Evolutionary conservation across 2,113 vertebrate genomes (phyloP).

Genomic region (Promerops cafer): DNA sequence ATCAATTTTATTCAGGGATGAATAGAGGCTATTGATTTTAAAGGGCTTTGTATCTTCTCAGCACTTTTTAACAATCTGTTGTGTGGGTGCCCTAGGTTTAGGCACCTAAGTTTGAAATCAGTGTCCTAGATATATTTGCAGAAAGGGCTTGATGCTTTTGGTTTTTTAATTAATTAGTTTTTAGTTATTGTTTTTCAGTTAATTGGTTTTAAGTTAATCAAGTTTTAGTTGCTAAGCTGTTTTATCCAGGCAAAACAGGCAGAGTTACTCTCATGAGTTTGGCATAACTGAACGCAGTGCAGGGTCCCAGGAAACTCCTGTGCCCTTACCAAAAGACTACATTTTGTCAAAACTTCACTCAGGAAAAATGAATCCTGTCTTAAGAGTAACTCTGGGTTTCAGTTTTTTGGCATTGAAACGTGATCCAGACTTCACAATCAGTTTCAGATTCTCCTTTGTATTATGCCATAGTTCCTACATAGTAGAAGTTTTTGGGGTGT

Average conservation of each 20-base stretch:
- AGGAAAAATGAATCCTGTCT: neutral
- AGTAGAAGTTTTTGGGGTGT: neutral
- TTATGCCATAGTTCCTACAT: neutral
- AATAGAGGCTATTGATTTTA: slow-evolving; percentile 35
- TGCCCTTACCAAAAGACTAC: neutral
- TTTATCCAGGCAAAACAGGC: neutral
- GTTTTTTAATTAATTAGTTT: neutral
- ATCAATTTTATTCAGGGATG: slow-evolving; percentile 13
- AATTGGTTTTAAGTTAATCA: neutral
- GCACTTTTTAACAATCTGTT: neutral
- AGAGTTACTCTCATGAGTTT: neutral
- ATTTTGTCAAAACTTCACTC: neutral
- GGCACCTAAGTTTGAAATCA: neutral
- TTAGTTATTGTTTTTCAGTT: neutral
- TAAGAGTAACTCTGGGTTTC: neutral
- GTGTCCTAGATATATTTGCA: neutral
- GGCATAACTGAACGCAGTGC: neutral
- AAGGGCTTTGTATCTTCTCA: neutral
- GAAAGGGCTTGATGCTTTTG: neutral
- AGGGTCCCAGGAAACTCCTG: neutral
- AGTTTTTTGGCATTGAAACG: neutral
- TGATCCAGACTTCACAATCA: neutral
- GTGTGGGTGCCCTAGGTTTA: neutral
- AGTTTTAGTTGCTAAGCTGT: neutral
- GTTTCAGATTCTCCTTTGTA: neutral